Conservation (phyloP, 2,888 invertebrate genomes). For the Resseliella maxima region DNA sequence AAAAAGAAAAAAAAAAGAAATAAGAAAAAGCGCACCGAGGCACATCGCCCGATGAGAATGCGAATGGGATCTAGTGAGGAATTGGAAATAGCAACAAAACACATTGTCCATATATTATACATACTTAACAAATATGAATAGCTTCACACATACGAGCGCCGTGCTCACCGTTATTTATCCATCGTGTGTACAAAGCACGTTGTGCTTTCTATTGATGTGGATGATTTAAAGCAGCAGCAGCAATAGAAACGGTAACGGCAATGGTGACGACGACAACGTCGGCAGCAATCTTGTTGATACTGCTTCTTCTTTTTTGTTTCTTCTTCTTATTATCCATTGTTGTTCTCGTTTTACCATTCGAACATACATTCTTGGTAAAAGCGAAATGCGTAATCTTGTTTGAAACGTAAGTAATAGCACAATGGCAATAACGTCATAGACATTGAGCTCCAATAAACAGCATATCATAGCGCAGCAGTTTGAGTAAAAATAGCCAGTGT, state of each 20-base stretch:
- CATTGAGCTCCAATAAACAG: constrained; percentile 38
- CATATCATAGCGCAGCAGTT: no score
- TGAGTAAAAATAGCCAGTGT: constrained; percentile 9
- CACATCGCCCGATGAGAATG: not conserved
- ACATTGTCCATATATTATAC: constrained; percentile 24
- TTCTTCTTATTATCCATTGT: not conserved
- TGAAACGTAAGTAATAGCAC: constrained; percentile 8
- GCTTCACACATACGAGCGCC: not conserved
- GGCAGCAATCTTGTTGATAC: not conserved
- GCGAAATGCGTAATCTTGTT: constrained; percentile 41
- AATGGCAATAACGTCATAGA: constrained; percentile 41
- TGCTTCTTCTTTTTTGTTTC: not conserved
- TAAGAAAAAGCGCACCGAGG: no score
- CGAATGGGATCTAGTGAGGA: not conserved
- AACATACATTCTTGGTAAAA: not conserved
- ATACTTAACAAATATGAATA: not conserved
- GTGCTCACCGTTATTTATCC: not conserved
- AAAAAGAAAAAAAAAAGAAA: no score
- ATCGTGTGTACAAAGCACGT: not conserved
- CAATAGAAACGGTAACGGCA: not conserved
- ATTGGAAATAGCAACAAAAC: not conserved
- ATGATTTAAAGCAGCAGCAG: constrained; percentile 16
- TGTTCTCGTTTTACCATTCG: not conserved
- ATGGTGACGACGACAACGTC: not conserved
- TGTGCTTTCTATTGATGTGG: not conserved